phyloP scores from a whole-genome alignment of 2,888 invertebrate species.

The Drosophila falleni region DNA sequence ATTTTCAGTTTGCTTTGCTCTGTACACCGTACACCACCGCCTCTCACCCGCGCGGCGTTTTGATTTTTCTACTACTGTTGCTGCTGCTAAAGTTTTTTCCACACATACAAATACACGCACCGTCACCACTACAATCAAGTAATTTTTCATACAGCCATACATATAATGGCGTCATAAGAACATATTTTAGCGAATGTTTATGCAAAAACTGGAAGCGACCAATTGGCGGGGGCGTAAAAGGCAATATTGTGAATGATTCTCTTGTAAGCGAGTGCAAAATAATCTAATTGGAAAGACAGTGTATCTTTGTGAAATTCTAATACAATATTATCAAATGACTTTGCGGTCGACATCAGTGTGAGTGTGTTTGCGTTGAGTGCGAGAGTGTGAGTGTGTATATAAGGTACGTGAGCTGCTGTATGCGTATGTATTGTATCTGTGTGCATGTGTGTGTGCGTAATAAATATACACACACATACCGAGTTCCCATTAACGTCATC shows the following conservation, averaged over 20 bases:
- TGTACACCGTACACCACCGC: slow-evolving; percentile 80
- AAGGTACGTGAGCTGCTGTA: slow-evolving; percentile 57
- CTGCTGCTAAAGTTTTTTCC: slow-evolving; percentile 65
- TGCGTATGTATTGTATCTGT: slow-evolving; percentile 56
- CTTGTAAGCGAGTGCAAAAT: slow-evolving; percentile 21
- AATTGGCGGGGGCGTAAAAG: slow-evolving; percentile 26
- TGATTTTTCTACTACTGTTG: slow-evolving; percentile 80
- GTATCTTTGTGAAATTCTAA: slow-evolving; percentile 77
- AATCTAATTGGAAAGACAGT: slow-evolving; percentile 65
- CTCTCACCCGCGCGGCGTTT: slow-evolving; percentile 83
- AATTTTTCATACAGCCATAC: slow-evolving; percentile 68
- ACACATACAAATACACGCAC: slow-evolving; percentile 53
- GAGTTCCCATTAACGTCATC: slow-evolving; percentile 84
- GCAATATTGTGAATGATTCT: slow-evolving; percentile 29
- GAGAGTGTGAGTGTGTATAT: slow-evolving; percentile 49
- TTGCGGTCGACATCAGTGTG: slow-evolving; percentile 68
- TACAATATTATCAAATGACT: slow-evolving; percentile 78
- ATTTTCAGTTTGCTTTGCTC: slow-evolving; percentile 82
- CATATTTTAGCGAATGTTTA: slow-evolving; percentile 64
- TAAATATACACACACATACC: slow-evolving; percentile 66
- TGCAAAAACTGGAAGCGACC: slow-evolving; percentile 53
- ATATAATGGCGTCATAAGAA: slow-evolving; percentile 80
- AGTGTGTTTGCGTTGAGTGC: slow-evolving; percentile 38
- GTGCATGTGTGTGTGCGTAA: slow-evolving; percentile 49
- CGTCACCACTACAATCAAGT: slow-evolving; percentile 69